These are phyloP conservation scores for Zelleria hepariella DNA, from an alignment of 2,888 invertebrate genomes.

Conservation along the genomic window DNA sequence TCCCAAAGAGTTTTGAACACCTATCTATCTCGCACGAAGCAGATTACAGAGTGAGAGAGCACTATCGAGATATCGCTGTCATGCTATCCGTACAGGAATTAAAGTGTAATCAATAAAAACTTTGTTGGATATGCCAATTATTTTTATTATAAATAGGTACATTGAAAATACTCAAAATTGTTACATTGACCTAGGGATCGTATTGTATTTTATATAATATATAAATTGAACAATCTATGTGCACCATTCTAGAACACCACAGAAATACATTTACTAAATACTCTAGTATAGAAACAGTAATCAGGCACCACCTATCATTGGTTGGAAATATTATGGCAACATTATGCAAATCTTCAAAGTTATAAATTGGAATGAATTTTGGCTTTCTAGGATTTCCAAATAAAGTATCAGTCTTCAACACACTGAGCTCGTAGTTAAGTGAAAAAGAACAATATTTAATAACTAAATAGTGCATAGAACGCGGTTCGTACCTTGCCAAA, in stretches of 20 bases:
- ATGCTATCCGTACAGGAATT: no score
- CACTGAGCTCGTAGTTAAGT: conserved; percentile 41
- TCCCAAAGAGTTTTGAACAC: no score
- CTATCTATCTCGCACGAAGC: no score
- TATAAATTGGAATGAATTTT: background rate
- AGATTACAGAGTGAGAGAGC: no score
- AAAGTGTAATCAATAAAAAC: no score
- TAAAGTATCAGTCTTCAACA: conserved; percentile 65
- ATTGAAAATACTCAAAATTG: conserved; percentile 2
- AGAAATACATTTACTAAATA: background rate
- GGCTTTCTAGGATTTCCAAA: conserved; percentile 10
- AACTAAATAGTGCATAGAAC: background rate
- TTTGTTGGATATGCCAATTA: background rate
- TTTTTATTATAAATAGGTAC: conserved; percentile 6
- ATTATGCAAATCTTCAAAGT: background rate
- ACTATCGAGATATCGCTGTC: no score
- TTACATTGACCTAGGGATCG: conserved; percentile 1
- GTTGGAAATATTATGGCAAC: background rate
- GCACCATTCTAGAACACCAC: background rate
- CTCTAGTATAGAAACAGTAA: background rate
- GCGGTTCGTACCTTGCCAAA: background rate
- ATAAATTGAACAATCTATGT: conserved; percentile 7
- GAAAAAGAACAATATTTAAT: background rate
- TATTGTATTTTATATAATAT: background rate
- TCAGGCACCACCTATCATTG: background rate